Base-by-base conservation (phyloP, 2,797 vertebrate species). In the Brachyrhaphis roseni region DNA sequence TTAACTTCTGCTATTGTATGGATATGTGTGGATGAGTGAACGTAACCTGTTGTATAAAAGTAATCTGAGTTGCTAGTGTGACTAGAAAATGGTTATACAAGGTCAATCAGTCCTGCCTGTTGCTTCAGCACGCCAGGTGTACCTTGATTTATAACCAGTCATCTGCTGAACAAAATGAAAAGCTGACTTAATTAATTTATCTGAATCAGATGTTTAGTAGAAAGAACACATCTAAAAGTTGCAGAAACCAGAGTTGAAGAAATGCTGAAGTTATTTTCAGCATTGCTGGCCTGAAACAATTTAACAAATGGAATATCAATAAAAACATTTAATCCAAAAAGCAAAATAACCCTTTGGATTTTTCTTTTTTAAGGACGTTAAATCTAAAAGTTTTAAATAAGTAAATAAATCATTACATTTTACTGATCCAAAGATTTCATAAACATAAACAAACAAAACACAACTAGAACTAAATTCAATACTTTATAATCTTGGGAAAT, bases 271-370 rank as follows among this genome's bases (percentile, higher is more conserved):
- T n/a, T 57, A n/a, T 57, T 57, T 57, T 10, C 7, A 57, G 55
- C 26, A 59, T 31, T 2, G 12, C 1, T 59, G 12, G 28, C n/a
- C n/a, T 59, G 28, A 28, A 59, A 53, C 51, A 59, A n/a, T 23
- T 5, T 73, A 43, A 68, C 72, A 66, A 47, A 5, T 62, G 51
- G 3, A 18, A 43, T 47, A 55, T 28, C 28, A 72, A 20, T 26
- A 26, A 15, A 31, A 59, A 13, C 6, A 70, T 74, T 71, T 76
- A 16, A 55, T 79, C 8, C 20, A 46, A 62, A 82, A 20, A 79
- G 28, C 23, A 64, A 49, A 43, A 18, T 49, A 16, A 49, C 12
- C 6, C 34, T 3, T 1, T 51, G 1, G 15, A 31, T 26, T 1
- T 72, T 43, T 41, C 41, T 39, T 77, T 76, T 41, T 49, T 18